Evolutionary conservation across 2,888 invertebrate genomes (phyloP), one percentile per base, ranked within the genome.

Genomic region (Luperina nickerlii): DNA sequence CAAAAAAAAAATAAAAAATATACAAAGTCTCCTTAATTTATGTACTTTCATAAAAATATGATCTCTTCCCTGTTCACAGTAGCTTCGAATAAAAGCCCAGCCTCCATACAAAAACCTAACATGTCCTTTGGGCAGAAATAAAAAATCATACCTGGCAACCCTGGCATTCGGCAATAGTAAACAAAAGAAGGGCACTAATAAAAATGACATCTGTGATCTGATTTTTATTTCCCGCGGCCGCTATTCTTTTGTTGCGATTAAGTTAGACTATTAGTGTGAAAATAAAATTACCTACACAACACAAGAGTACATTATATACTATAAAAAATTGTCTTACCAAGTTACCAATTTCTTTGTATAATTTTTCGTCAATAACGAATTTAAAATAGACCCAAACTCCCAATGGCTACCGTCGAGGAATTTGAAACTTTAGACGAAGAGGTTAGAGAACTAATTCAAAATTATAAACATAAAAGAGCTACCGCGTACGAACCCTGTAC

Each of bases 401-500:
- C 54, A 72, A 92, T 92, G 92, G 91, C 91, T 73, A 85, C 88
- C n/a, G 67, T 74, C 72, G 85, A 74, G 48, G 90, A 92, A 77
- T 89, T 88, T 77, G 95, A 95, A 89, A 91, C 88, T 85, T 91
- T 96, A 84, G 96, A 96, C 79, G 95, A 96, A 82, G 96, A 97
- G 94, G 94, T 96, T n/a, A 94, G 91, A 89, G 96, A 97, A 90
- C 94, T 97, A 73, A 88, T 97, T 83, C 89, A 91, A 90, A 95
- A 96, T 89, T 96, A 96, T 85, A 96, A 94, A 91, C 90, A 91
- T 84, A 96, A 96, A 91, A 96, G 92, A 89, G 94, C 95, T 24
- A 95, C 96, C 20, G 85, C 89, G 6, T 96, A 95, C 78, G 96
- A 96, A 88, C 96, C 96, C 0, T 97, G 96, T 85, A 95, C 95